phyloP scores from a whole-genome alignment of 2,113 vertebrate species.

The Pampusana beccarii region DNA sequence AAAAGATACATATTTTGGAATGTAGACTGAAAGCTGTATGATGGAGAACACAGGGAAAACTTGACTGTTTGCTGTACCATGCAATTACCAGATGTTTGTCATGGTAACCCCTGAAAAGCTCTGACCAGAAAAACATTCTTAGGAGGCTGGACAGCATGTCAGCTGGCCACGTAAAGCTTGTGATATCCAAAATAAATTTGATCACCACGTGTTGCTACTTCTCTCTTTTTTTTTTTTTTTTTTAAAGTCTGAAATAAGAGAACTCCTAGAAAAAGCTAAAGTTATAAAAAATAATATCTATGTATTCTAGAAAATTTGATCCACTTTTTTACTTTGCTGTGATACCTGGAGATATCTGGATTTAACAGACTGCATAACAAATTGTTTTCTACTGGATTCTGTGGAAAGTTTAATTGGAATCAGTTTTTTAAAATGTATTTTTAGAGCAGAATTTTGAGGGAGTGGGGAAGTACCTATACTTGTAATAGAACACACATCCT shows the following conservation, averaged over 20 bases:
- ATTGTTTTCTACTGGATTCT: neutral
- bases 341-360: neutral
- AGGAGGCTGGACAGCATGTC: constrained; percentile 3
- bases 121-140: constrained; percentile 12
- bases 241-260: neutral
- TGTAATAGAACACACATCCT: neutral
- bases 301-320: neutral
- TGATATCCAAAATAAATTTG: constrained; percentile 15
- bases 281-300: neutral
- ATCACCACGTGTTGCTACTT: constrained; percentile 34
- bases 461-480: neutral
- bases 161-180: neutral
- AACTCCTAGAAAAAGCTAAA: neutral
- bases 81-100: constrained; percentile 57
- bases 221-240: too few species aligned
- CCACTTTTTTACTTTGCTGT: neutral
- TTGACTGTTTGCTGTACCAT: constrained; percentile 22
- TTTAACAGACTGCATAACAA: neutral
- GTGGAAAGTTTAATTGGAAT: neutral
- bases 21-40: neutral
- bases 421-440: neutral
- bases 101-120: constrained; percentile 18
- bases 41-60: neutral
- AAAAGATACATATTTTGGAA: constrained; percentile 5
- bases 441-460: neutral